A percentile compares a stretch with the other conserved stretches of the same genome.
Evolutionary conservation across 2,888 invertebrate genomes (phyloP).

Genomic region (Meliscaeva auricollis): DNA sequence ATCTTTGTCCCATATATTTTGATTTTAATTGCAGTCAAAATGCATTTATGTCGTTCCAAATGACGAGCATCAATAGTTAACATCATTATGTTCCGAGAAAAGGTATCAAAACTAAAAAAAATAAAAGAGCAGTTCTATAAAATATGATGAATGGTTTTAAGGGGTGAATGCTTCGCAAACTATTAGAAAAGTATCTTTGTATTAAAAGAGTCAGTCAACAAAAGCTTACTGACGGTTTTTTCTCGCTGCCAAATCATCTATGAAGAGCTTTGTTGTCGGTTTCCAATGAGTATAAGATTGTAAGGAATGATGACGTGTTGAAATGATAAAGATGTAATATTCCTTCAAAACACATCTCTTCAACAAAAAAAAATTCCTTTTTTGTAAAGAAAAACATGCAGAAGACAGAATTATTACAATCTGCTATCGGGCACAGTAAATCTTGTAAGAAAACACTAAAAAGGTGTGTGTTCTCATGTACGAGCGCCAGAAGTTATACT

Average conservation of each 20-base stretch:
- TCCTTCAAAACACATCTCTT: constrained; percentile 15
- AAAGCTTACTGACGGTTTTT: constrained; percentile 42
- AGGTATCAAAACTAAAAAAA: background rate
- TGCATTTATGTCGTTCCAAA: constrained; percentile 14
- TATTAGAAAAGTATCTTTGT: constrained; percentile 23
- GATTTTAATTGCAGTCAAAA: constrained; percentile 65
- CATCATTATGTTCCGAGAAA: constrained; percentile 27
- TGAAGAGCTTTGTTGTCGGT: constrained; percentile 10
- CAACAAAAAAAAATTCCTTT: constrained; percentile 8
- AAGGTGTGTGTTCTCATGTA: too few species aligned
- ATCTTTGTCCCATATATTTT: constrained; percentile 47
- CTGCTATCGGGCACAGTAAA: constrained; percentile 68
- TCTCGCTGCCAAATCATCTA: constrained; percentile 47
- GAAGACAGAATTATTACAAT: constrained; percentile 59
- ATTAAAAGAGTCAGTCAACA: constrained; percentile 29
- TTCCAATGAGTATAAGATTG: background rate
- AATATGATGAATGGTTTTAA: background rate
- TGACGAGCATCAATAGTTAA: constrained; percentile 16
- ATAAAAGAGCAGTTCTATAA: background rate
- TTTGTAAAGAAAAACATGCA: constrained; percentile 45
- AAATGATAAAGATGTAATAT: constrained; percentile 1
- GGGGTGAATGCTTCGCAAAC: constrained; percentile 39
- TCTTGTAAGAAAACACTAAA: constrained; percentile 32
- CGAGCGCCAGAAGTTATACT: too few species aligned
- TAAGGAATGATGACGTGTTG: constrained; percentile 3